Conservation (phyloP, 2,888 invertebrate genomes). For the Ischnus inquisitorius region DNA sequence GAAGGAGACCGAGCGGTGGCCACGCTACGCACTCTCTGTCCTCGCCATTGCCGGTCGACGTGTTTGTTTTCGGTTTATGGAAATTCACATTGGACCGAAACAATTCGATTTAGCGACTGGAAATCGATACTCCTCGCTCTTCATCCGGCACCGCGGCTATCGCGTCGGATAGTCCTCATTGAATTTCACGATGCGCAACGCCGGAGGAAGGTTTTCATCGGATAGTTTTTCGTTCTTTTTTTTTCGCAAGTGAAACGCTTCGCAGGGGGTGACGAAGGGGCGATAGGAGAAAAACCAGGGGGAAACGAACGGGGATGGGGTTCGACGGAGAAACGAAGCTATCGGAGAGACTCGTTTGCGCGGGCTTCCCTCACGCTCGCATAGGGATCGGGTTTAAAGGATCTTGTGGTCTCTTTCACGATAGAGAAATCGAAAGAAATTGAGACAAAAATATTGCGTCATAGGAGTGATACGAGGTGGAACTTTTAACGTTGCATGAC, state of each 20-base stretch:
- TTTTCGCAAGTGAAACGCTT: constrained; percentile 17
- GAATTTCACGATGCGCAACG: constrained; percentile 40
- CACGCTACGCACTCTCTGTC: not conserved
- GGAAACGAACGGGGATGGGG: not conserved
- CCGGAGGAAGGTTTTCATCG: not conserved
- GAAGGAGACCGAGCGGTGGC: not conserved
- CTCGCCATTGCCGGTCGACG: constrained; percentile 69
- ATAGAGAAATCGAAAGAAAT: constrained; percentile 6
- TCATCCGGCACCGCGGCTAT: not conserved
- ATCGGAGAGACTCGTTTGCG: constrained; percentile 41
- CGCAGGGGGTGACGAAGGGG: constrained; percentile 9
- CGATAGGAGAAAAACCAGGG: constrained; percentile 4
- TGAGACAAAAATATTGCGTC: not conserved
- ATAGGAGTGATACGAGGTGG: not conserved
- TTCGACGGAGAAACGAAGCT: not conserved
- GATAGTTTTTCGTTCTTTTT: constrained; percentile 20
- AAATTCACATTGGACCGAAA: constrained; percentile 74
- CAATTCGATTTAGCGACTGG: constrained; percentile 62
- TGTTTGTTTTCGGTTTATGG: constrained; percentile 81
- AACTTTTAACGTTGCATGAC: constrained; percentile 63
- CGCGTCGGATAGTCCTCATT: constrained; percentile 37
- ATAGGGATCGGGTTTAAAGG: constrained; percentile 37
- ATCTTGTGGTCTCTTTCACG: constrained; percentile 40
- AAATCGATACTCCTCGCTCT: constrained; percentile 54
- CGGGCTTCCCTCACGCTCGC: constrained; percentile 26